Evolutionary conservation across 2,797 vertebrate species (phyloP), one percentile per base, ranked within the genome.

Genomic region (Enteromius mattozi): DNA sequence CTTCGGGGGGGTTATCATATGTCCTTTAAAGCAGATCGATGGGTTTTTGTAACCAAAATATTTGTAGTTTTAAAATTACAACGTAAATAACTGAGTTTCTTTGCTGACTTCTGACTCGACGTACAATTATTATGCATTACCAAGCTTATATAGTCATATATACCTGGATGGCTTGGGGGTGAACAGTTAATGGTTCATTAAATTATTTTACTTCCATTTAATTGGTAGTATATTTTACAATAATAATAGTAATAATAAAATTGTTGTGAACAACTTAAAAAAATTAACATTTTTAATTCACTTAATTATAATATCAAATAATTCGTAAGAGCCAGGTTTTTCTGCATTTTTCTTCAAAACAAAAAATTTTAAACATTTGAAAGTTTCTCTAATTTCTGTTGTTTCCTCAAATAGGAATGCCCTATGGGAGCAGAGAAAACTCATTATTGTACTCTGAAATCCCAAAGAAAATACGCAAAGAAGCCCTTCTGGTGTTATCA

Each of bases 361-460:
- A 45, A 86, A 27, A 56, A 21, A 16, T 56, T 56, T 56, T n/a
- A 3, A 56, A n/a, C 7, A 56, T n/a, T 56, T 56, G 51, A 21
- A 3, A 21, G 49, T 79, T 4, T 59, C 9, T 17, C 9, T 27
- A 4, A 69, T 2, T 80, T 87, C 49, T 79, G 0, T 89, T 4
- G 86, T 14, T 80, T 6, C 37, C 4, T 56, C 24, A 2, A 63
- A 54, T 47, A 99, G 98, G 98, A 91, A 99, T 99, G 98, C 97
- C 97, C 33, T 99, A 99, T 2, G 98, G 98, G 85, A 99, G 97
- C 94, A 94, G 98, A 87, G 98, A 99, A 92, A 99, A 99, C 92
- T 99, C 98, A 17, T 95, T 99, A 86, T 96, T 99, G 83, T 99
- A 98, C 92, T 99, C 97, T 0, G 98, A 99, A 95, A 99, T 99